phyloP scores from a whole-genome alignment of 2,113 vertebrate genomes.

The Marmota monax region DNA sequence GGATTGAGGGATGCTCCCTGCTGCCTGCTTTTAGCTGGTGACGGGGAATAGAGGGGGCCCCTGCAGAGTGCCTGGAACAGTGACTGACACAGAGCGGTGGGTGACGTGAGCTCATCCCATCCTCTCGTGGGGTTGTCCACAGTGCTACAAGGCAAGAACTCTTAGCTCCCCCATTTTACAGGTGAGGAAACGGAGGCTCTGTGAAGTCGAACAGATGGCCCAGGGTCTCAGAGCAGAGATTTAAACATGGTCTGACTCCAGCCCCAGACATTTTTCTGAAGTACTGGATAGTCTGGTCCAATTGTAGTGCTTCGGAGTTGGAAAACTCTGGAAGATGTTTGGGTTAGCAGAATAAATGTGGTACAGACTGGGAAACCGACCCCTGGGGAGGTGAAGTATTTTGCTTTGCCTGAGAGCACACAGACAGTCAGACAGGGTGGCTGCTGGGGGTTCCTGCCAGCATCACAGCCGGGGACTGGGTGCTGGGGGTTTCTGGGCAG shows the following conservation, averaged over 20 bases:
- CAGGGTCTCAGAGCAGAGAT: background rate
- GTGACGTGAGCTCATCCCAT: background rate
- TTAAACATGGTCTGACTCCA: background rate
- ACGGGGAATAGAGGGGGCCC: background rate
- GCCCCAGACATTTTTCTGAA: fast-evolving
- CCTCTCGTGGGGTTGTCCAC: background rate
- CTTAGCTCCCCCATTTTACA: background rate
- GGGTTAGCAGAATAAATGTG: background rate
- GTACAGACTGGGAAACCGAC: background rate
- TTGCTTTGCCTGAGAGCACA: fast-evolving
- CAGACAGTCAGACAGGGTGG: fast-evolving
- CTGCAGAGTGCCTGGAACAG: background rate
- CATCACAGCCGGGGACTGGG: fast-evolving
- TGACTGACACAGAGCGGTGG: background rate
- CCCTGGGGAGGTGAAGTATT: fast-evolving
- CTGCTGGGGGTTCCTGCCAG: background rate
- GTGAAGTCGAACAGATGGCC: background rate
- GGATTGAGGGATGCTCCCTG: too few relatives aligned
- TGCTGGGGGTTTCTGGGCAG: background rate
- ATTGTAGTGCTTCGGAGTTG: background rate
- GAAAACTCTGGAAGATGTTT: background rate
- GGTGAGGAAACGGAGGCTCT: background rate
- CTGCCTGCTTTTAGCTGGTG: background rate
- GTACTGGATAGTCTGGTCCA: background rate
- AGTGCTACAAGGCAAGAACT: background rate